These are phyloP conservation scores for Equus przewalskii DNA, from an alignment of 2,113 vertebrate genomes.

Conservation along the genomic window DNA sequence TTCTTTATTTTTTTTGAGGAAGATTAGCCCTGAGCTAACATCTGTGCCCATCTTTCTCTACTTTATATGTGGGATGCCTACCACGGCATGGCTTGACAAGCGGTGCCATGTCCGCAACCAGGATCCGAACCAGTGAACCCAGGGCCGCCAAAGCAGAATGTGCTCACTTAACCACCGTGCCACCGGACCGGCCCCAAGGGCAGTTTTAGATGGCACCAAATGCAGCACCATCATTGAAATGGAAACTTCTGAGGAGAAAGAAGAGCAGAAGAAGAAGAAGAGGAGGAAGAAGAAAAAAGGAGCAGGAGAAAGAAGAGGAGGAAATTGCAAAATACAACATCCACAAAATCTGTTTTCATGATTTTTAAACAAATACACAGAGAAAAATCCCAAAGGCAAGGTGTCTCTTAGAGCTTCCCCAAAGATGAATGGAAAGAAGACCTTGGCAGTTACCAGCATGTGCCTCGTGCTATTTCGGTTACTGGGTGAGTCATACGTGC, in stretches of 20 bases:
- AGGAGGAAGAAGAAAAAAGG: not conserved
- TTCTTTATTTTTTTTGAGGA: too few relatives aligned
- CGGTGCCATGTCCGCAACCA: too few relatives aligned
- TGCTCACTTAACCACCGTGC: too few relatives aligned
- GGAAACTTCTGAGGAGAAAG: not conserved
- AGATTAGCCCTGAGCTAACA: too few relatives aligned
- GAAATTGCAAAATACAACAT: not conserved
- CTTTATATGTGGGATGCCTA: too few relatives aligned
- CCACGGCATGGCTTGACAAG: too few relatives aligned
- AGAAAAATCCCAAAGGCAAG: not conserved
- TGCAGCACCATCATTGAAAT: not conserved
- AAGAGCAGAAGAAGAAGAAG: not conserved
- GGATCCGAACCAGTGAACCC: too few relatives aligned
- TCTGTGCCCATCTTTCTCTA: too few relatives aligned
- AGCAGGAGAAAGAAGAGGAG: not conserved
- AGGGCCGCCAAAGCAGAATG: too few relatives aligned
- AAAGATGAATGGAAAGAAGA: slow-evolving; percentile 58
- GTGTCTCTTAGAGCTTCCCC: not conserved
- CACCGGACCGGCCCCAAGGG: not conserved
- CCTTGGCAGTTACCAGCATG: not conserved
- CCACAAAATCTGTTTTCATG: slow-evolving; percentile 11
- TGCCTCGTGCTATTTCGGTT: not conserved
- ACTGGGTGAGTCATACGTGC: slow-evolving; percentile 48
- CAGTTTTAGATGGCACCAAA: not conserved
- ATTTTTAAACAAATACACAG: slow-evolving; percentile 36